Evolutionary conservation across 1,140 invertebrate species (phyloP).

Genomic region (Luehdorfia chinensis): DNA sequence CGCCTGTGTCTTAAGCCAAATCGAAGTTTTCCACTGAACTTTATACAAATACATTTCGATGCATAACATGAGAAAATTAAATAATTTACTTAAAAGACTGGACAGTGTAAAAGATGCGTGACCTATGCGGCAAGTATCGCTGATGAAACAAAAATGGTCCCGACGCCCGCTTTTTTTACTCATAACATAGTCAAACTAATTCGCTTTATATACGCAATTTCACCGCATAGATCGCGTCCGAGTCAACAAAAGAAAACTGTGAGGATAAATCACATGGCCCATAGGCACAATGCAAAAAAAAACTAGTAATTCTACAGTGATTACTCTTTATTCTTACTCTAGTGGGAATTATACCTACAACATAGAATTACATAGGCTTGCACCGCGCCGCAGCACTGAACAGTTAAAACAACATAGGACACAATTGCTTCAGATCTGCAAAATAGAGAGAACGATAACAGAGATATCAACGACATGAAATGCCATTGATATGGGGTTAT

Average conservation of each 20-base stretch:
- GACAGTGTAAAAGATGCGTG: background rate
- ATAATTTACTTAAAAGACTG: background rate
- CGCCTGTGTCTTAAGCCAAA: background rate
- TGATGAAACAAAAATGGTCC: background rate
- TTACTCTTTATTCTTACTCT: slow-evolving; percentile 51
- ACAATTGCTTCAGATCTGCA: no score
- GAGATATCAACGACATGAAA: no score
- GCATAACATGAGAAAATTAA: background rate
- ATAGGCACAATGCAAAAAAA: slow-evolving; percentile 34
- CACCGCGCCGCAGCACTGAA: slow-evolving; percentile 22
- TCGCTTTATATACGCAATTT: no score
- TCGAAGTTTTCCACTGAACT: slow-evolving; percentile 1
- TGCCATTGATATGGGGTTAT: no score
- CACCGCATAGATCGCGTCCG: no score
- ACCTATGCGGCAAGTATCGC: background rate
- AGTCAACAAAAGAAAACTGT: background rate
- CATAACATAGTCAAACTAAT: no score
- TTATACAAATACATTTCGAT: slow-evolving; percentile 11
- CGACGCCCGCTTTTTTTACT: no score
- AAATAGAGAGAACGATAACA: no score
- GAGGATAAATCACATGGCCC: background rate
- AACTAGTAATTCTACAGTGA: slow-evolving; percentile 40
- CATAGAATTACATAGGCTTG: slow-evolving; percentile 49
- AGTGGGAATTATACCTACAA: slow-evolving; percentile 63
- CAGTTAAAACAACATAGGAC: slow-evolving; percentile 8